Conservation (phyloP, 2,797 vertebrate genomes). For the Hoplostethus mediterraneus region DNA sequence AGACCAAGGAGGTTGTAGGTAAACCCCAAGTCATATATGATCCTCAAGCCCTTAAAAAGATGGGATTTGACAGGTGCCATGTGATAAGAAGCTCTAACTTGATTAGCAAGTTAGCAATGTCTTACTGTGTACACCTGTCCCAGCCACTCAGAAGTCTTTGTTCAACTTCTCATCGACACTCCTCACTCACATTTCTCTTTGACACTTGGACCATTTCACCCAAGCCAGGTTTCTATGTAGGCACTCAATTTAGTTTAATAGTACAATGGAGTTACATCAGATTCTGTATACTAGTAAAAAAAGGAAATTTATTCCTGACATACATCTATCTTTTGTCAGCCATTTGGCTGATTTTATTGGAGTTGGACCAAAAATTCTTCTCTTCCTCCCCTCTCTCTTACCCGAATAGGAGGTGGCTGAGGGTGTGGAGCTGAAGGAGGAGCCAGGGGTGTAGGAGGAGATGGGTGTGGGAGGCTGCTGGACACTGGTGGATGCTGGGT, state of each 20-base stretch:
- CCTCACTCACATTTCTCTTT: too few relatives aligned
- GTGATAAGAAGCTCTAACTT: neutral
- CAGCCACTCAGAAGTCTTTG: neutral
- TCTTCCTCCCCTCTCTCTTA: slow-evolving; percentile 46
- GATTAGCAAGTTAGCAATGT: neutral
- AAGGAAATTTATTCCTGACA: neutral
- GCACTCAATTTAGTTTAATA: neutral
- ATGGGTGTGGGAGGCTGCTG: slow-evolving; percentile 81
- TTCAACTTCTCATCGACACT: too few relatives aligned
- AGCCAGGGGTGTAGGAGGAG: slow-evolving; percentile 82
- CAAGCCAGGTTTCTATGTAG: neutral
- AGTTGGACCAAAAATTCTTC: neutral
- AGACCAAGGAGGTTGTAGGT: neutral
- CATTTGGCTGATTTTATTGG: neutral
- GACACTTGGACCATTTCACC: neutral
- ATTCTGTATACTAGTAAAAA: neutral
- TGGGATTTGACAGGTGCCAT: slow-evolving; percentile 5
- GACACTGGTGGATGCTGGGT: slow-evolving; percentile 77
- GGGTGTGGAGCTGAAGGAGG: slow-evolving; percentile 79
- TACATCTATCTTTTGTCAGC: neutral
- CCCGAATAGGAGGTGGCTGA: slow-evolving; percentile 82
- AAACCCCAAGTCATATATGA: neutral
- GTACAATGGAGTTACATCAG: neutral
- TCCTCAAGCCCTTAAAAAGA: neutral
- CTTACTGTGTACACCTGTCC: neutral